Evolutionary conservation across 2,113 vertebrate genomes (phyloP), one percentile per base, ranked within the genome.

Genomic region (Silurus meridionalis): DNA sequence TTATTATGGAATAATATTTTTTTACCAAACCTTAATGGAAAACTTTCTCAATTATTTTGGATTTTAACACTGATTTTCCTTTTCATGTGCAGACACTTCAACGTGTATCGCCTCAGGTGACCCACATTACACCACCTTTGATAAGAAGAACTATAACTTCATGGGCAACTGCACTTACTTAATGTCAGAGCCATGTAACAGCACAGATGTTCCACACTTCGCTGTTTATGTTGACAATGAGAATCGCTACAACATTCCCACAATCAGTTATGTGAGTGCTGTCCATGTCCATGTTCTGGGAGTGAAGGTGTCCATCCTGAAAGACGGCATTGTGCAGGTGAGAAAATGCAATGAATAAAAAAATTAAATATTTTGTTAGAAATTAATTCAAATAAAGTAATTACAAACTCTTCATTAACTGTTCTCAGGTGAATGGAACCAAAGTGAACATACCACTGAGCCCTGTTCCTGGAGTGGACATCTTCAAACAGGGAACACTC

Each of bases 121-220:
- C 86, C 95, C 95, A 7, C 95, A 95, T 88, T 96, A 95, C 91
- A 93, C 91, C 74, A 95, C 94, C 11, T 96, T 95, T 86, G 95
- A 95, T 90, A 93, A 91, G 14, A 85, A 13, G 14, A 85, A 83
- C 11, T 95, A 95, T 77, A 82, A 92, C 90, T 96, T 96, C 88
- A 94, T 95, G 94, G 95, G 95, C n/a, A 96, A 94, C 92, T 95
- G 95, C 90, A 94, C 89, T 85, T 95, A 96, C 80, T 57, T 95
- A 79, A 93, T 96, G 91, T 91, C 94, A 13, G 74, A 86, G 72
- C 86, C 88, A 9, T 96, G 95, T 87, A 95, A 94, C 63, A 58
- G 46, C 69, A 94, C 93, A 6, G 46, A 66, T 50, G 83, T 94
- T 83, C 91, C 91, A 4, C 80, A 90, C 86, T 95, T 93, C 69